phyloP scores from a whole-genome alignment of 2,888 invertebrate species.

The Empis stercorea region DNA sequence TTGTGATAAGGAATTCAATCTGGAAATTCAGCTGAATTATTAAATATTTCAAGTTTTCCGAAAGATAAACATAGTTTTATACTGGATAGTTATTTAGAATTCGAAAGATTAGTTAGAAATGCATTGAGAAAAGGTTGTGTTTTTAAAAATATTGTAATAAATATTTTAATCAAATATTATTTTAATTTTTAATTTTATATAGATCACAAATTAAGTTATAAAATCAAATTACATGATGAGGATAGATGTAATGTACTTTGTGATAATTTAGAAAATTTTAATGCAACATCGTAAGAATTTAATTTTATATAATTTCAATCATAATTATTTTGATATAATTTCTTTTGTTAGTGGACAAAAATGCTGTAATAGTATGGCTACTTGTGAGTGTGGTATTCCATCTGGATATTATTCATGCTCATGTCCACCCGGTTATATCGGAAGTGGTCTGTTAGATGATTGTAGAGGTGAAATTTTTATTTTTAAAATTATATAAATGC shows the following conservation, averaged over 20 bases:
- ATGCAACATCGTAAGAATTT: conserved; percentile 2
- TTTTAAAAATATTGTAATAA: background rate
- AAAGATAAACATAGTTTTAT: conserved; percentile 51
- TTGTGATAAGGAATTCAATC: conserved; percentile 41
- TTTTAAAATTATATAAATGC: conserved; percentile 4
- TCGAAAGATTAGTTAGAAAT: conserved; percentile 52
- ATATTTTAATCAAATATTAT: background rate
- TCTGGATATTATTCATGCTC: conserved; percentile 57
- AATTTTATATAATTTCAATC: too few relatives aligned
- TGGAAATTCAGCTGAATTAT: conserved; percentile 49
- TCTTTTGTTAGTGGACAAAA: conserved; percentile 14
- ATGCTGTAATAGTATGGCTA: conserved; percentile 49
- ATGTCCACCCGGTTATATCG: conserved; percentile 51
- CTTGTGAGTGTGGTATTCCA: conserved; percentile 51
- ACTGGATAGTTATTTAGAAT: conserved; percentile 52
- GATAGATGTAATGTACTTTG: conserved; percentile 44
- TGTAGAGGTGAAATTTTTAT: conserved; percentile 41
- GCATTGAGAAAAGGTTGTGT: conserved; percentile 49
- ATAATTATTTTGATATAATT: background rate
- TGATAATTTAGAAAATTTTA: conserved; percentile 14
- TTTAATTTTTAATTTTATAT: background rate
- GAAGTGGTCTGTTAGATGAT: conserved; percentile 44
- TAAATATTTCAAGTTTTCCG: conserved; percentile 49
- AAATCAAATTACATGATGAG: conserved; percentile 38
- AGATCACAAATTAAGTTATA: conserved; percentile 50